phyloP scores from a whole-genome alignment of 2,888 invertebrate species.

The Gnatocerus cornutus region DNA sequence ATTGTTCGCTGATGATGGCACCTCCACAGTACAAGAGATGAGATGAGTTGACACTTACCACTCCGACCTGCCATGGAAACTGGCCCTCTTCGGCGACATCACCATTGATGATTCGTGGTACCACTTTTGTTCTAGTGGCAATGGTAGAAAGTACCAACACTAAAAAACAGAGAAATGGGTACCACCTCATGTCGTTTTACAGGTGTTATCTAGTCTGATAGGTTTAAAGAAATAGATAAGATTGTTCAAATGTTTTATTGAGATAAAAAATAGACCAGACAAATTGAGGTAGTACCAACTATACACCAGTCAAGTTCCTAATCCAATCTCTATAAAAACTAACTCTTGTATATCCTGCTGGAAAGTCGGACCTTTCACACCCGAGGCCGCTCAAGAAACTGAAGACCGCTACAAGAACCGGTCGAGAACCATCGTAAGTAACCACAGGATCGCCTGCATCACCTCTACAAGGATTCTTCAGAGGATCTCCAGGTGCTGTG shows the following conservation, averaged over 20 bases:
- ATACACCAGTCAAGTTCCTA: no score
- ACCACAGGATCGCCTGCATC: conserved; percentile 21
- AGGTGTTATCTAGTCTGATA: no score
- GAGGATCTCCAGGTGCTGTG: background rate
- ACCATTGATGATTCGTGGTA: conserved; percentile 28
- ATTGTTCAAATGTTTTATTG: background rate
- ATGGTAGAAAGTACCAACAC: no score
- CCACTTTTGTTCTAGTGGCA: background rate
- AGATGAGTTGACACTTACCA: no score
- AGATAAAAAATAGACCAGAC: no score
- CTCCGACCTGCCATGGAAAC: conserved; percentile 41
- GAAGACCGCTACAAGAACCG: background rate
- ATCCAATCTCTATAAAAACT: conserved; percentile 29
- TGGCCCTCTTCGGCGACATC: conserved; percentile 22
- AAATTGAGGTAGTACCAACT: no score
- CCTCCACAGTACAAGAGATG: conserved; percentile 16
- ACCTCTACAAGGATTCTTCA: background rate
- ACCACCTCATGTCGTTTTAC: no score
- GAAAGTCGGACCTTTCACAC: conserved; percentile 3
- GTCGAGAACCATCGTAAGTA: background rate
- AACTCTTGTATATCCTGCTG: conserved; percentile 22
- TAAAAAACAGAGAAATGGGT: no score
- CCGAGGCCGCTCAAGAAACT: background rate
- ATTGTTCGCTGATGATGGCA: conserved; percentile 30
- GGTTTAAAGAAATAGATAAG: no score